Conservation (phyloP, 2,113 vertebrate genomes). For the Xyliphius kryptos region DNA sequence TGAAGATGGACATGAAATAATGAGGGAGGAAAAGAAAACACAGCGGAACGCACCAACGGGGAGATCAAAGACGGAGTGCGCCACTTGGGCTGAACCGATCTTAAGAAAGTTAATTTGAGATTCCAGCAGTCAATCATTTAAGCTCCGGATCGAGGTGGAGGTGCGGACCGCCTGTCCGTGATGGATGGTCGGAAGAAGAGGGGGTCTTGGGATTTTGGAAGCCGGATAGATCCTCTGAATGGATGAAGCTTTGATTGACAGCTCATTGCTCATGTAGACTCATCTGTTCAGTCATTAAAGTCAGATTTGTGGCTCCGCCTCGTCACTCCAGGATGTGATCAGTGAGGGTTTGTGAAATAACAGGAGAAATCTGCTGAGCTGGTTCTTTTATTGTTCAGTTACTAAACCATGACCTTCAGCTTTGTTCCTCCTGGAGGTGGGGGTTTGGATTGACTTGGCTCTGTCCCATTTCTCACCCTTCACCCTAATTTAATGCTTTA, state of each 20-base stretch:
- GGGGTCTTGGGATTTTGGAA: not conserved
- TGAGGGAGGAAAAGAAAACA: slow-evolving; percentile 22
- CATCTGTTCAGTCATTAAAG: not conserved
- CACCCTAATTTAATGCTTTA: too few relatives aligned
- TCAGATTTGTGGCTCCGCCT: not conserved
- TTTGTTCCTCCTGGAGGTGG: too few relatives aligned
- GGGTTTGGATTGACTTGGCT: too few relatives aligned
- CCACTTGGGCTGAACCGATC: slow-evolving; percentile 2
- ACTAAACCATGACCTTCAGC: too few relatives aligned
- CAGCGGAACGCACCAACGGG: slow-evolving; percentile 1
- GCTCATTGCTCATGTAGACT: not conserved
- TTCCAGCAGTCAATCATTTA: slow-evolving; percentile 26
- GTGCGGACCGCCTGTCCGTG: slow-evolving; percentile 5
- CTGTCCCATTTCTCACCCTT: too few relatives aligned
- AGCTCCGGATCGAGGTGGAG: not conserved
- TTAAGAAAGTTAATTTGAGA: slow-evolving; percentile 15
- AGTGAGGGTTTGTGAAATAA: too few relatives aligned
- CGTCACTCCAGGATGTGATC: too few relatives aligned
- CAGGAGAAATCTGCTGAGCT: too few relatives aligned
- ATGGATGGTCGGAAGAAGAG: not conserved
- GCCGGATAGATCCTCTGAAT: not conserved
- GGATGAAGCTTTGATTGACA: slow-evolving; percentile 1
- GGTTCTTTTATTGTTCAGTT: too few relatives aligned
- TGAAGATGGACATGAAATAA: slow-evolving; percentile 41
- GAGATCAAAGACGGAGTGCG: slow-evolving; percentile 22